A percentile compares a stretch with the other conserved stretches of the same genome.
These are phyloP conservation scores for Eolophus roseicapilla DNA, from an alignment of 2,113 vertebrate species.

Conservation along the genomic window DNA sequence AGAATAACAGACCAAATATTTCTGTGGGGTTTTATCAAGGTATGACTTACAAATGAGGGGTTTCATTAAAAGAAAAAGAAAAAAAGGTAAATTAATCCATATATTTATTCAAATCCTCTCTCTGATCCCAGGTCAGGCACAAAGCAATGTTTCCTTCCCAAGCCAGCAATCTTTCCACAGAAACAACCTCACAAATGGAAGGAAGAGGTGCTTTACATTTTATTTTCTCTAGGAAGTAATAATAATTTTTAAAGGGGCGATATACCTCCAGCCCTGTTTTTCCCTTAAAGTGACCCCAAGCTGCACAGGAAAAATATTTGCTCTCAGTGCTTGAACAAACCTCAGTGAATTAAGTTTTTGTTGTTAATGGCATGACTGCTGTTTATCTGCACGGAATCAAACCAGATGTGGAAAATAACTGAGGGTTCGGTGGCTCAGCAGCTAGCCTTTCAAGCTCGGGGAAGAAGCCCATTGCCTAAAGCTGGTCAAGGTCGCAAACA, in stretches of 20 bases:
- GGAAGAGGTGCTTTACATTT: slow-evolving; percentile 69
- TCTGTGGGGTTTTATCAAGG: neutral
- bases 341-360: slow-evolving; percentile 78
- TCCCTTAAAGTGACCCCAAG: slow-evolving; percentile 75
- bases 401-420: slow-evolving; percentile 74
- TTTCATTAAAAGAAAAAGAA: slow-evolving; percentile 14
- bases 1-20: neutral
- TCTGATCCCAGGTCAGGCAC: slow-evolving; percentile 22
- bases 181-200: slow-evolving; percentile 56
- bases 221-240: slow-evolving; percentile 77
- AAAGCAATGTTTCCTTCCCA: slow-evolving; percentile 30
- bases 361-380: slow-evolving; percentile 76
- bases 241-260: slow-evolving; percentile 73
- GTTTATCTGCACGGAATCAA: slow-evolving; percentile 76
- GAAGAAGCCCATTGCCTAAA: neutral
- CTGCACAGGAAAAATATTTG: slow-evolving; percentile 78
- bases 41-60: neutral
- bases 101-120: slow-evolving; percentile 9
- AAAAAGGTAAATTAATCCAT: slow-evolving; percentile 20
- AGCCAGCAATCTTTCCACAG: neutral
- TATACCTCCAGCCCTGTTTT: slow-evolving; percentile 67
- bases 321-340: slow-evolving; percentile 75
- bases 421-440: slow-evolving; percentile 45
- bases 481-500: neutral
- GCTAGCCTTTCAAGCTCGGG: slow-evolving; percentile 32